Conservation (phyloP, 2,888 invertebrate genomes). For the Dolomedes plantarius region DNA sequence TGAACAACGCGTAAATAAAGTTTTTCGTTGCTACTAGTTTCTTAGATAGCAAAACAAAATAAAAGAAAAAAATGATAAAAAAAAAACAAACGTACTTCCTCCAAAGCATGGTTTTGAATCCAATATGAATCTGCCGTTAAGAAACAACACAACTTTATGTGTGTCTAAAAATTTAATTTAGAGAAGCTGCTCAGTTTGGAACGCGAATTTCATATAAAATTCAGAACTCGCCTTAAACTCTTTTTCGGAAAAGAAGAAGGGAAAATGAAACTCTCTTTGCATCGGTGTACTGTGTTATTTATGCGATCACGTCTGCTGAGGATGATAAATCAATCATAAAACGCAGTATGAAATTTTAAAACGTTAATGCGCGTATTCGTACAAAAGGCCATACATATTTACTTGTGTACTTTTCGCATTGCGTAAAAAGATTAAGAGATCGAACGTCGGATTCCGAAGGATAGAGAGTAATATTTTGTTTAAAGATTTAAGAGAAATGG, state of each 20-base stretch:
- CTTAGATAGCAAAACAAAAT: background rate
- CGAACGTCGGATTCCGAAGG: too few species aligned
- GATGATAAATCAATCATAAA: background rate
- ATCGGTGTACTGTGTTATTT: background rate
- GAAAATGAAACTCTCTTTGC: background rate
- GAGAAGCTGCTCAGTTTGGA: background rate
- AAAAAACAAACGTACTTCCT: background rate
- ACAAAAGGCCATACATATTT: too few species aligned
- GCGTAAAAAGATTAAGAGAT: too few species aligned
- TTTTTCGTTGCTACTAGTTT: too few species aligned
- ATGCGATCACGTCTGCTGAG: background rate
- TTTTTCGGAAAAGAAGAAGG: background rate
- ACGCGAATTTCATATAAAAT: conserved; percentile 11
- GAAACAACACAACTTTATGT: background rate
- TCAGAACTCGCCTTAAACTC: background rate
- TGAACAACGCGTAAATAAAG: too few species aligned
- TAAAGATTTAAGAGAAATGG: too few species aligned
- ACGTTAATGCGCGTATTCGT: too few species aligned
- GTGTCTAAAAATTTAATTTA: conserved; percentile 16
- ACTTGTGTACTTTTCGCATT: too few species aligned
- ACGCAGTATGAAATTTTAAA: too few species aligned
- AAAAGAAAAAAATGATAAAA: too few species aligned
- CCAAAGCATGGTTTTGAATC: background rate
- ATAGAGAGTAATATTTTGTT: too few species aligned
- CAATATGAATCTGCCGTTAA: background rate